These are phyloP conservation scores for Onchidella celtica DNA, from an alignment of 2,888 invertebrate genomes.

Conservation along the genomic window DNA sequence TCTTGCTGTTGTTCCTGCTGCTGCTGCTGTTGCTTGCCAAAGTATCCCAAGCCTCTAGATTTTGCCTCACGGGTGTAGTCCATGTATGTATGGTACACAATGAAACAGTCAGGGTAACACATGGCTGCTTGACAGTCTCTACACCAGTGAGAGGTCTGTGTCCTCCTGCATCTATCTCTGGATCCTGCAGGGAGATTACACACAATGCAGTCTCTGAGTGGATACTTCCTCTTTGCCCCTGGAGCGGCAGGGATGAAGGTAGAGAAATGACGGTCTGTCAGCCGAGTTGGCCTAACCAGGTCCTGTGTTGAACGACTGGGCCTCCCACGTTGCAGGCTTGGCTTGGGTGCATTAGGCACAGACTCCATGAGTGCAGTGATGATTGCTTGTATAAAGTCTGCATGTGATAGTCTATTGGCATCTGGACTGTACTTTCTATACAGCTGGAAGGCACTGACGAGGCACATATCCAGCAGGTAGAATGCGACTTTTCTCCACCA, in stretches of 20 bases:
- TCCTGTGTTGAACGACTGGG: neutral
- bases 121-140: neutral
- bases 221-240: neutral
- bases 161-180: neutral
- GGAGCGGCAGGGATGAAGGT: neutral
- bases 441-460: neutral
- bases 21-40: neutral
- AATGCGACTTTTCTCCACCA: neutral
- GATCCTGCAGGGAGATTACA: neutral
- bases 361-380: neutral
- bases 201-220: neutral
- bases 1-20: neutral
- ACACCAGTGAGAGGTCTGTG: neutral
- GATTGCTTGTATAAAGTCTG: neutral
- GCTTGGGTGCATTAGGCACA: neutral
- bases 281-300: neutral
- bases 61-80: slow-evolving; percentile 2
- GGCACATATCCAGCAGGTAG: neutral
- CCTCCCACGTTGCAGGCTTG: neutral
- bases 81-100: neutral
- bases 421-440: neutral
- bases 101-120: slow-evolving; percentile 14
- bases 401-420: neutral
- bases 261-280: neutral
- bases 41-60: neutral